A percentile compares a stretch with the other conserved stretches of the same genome.
phyloP scores from a whole-genome alignment of 1,140 invertebrate species.

The Tribolium castaneum region DNA sequence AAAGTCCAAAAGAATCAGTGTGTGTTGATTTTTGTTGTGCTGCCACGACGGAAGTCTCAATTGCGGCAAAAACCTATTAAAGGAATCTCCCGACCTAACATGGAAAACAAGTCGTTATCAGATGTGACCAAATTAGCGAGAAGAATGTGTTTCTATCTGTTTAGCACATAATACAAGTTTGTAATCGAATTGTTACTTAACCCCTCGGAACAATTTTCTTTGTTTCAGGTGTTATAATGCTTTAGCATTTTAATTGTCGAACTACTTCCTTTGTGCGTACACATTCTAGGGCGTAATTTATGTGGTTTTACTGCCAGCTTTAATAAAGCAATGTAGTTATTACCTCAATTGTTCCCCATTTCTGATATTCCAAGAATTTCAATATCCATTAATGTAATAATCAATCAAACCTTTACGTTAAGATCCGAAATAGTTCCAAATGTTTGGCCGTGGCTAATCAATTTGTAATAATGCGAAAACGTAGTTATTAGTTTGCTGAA shows the following conservation, averaged over 20 bases:
- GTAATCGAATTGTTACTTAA: background rate
- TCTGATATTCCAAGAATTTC: constrained; percentile 43
- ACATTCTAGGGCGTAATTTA: constrained; percentile 17
- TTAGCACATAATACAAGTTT: background rate
- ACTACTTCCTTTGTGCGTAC: background rate
- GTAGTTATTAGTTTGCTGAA: background rate
- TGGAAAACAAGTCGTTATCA: background rate
- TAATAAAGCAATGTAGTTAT: constrained; percentile 36
- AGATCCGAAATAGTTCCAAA: constrained; percentile 22
- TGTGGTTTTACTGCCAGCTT: constrained; percentile 25
- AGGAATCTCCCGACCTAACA: background rate
- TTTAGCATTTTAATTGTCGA: constrained; percentile 10
- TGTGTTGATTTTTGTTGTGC: too few species aligned
- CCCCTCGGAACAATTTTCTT: background rate
- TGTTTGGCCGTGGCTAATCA: background rate
- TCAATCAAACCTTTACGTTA: constrained; percentile 38
- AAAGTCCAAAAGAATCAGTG: too few species aligned
- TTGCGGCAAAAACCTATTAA: too few species aligned
- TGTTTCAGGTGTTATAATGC: constrained; percentile 4
- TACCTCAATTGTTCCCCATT: constrained; percentile 33
- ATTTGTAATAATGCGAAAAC: background rate
- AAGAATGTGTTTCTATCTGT: background rate
- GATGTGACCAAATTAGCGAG: background rate
- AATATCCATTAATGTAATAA: constrained; percentile 43
- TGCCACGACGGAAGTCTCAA: too few species aligned